Conservation (phyloP, 2,888 invertebrate species). For the Thymelicus lineola region DNA sequence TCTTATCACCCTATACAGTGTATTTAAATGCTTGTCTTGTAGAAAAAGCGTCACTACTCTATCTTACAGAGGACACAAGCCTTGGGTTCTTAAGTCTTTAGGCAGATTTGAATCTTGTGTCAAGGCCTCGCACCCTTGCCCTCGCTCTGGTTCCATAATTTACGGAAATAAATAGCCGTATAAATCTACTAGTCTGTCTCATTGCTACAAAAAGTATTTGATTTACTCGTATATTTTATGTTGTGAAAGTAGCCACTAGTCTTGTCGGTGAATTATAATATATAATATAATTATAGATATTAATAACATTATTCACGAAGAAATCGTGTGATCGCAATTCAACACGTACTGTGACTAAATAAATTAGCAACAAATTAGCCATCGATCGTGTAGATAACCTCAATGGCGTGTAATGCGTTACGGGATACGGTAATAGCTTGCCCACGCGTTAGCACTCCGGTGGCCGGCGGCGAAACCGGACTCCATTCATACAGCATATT, state of each 20-base stretch:
- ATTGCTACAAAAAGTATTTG: slow-evolving; percentile 10
- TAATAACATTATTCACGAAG: background rate
- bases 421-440: slow-evolving; percentile 26
- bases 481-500: background rate
- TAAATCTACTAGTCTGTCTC: slow-evolving; percentile 22
- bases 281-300: background rate
- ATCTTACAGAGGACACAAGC: no score
- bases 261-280: no score
- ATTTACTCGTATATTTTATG: background rate
- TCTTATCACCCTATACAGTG: no score
- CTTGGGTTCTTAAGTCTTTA: slow-evolving; percentile 2
- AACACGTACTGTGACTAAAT: slow-evolving; percentile 27
- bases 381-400: slow-evolving; percentile 33
- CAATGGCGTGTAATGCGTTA: slow-evolving; percentile 25
- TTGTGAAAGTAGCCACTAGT: background rate
- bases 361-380: slow-evolving; percentile 29
- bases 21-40: no score
- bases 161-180: slow-evolving; percentile 22
- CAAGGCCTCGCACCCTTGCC: slow-evolving; percentile 23
- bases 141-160: slow-evolving; percentile 29
- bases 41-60: no score
- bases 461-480: slow-evolving; percentile 6
- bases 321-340: slow-evolving; percentile 7
- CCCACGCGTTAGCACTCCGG: slow-evolving; percentile 40
- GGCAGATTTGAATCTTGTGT: slow-evolving; percentile 31